Evolutionary conservation across 2,113 vertebrate species (phyloP).

Genomic region (Triplophysa rosa): DNA sequence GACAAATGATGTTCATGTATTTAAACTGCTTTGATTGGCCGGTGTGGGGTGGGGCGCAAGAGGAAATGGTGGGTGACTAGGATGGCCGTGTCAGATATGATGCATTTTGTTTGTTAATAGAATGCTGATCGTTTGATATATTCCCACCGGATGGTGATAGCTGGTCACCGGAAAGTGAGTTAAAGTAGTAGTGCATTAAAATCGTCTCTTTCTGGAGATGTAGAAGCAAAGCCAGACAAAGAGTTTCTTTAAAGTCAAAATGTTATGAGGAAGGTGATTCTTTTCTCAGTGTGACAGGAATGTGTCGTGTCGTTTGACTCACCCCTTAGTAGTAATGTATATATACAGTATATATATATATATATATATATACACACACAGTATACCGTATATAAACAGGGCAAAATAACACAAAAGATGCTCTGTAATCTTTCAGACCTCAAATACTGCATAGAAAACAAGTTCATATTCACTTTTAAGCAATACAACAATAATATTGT

Average conservation of each 20-base stretch:
- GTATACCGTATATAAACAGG: too few species aligned
- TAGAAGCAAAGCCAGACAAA: background rate
- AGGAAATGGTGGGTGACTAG: background rate
- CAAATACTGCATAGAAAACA: too few species aligned
- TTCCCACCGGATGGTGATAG: background rate
- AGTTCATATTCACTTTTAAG: too few species aligned
- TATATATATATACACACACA: too few species aligned
- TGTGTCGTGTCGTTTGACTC: too few species aligned
- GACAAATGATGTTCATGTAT: background rate
- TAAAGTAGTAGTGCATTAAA: background rate
- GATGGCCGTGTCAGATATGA: too few species aligned
- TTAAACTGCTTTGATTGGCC: background rate
- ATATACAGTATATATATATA: too few species aligned
- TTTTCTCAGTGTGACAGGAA: background rate
- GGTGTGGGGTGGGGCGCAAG: background rate
- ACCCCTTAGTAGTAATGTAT: too few species aligned
- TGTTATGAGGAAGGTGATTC: background rate
- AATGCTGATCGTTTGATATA: background rate
- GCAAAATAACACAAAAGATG: too few species aligned
- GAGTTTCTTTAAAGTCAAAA: background rate
- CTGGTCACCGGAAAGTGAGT: background rate
- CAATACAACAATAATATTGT: too few species aligned
- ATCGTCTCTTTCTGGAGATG: background rate
- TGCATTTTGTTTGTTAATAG: background rate
- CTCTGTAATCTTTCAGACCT: too few species aligned